Evolutionary conservation across 2,888 invertebrate species (phyloP).

Genomic region (Sminthurinus aureus): DNA sequence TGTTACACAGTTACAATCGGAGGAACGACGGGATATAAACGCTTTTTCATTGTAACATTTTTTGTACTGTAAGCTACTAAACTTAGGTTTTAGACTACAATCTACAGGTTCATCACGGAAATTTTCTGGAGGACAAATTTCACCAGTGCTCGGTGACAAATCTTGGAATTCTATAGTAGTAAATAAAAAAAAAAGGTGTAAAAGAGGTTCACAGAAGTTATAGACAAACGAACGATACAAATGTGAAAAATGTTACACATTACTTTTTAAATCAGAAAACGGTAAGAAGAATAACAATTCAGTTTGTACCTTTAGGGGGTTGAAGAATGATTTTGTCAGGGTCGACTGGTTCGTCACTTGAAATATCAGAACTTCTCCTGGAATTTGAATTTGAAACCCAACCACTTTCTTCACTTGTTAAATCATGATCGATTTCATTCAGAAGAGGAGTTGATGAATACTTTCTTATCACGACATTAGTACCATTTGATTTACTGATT

Average conservation of each 20-base stretch:
- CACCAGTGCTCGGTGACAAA: slow-evolving; percentile 33
- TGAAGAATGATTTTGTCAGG: slow-evolving; percentile 39
- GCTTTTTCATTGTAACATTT: slow-evolving; percentile 39
- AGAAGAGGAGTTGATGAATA: slow-evolving; percentile 49
- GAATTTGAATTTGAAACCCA: slow-evolving; percentile 78
- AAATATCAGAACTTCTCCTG: slow-evolving; percentile 66
- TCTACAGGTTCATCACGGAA: slow-evolving; percentile 49
- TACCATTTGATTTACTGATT: slow-evolving; percentile 35
- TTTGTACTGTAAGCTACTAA: slow-evolving; percentile 42
- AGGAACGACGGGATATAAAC: slow-evolving; percentile 34
- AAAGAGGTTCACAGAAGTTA: not conserved
- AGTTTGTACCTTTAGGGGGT: slow-evolving; percentile 45
- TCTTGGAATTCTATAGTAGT: slow-evolving; percentile 46
- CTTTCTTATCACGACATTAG: slow-evolving; percentile 43
- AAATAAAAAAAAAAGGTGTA: not conserved
- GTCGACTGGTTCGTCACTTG: slow-evolving; percentile 60
- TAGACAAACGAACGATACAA: no score
- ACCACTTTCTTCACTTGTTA: slow-evolving; percentile 79
- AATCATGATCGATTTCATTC: slow-evolving; percentile 42
- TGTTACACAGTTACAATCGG: slow-evolving; percentile 44
- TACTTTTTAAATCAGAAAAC: no score
- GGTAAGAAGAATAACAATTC: no score
- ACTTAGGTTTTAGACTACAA: slow-evolving; percentile 36
- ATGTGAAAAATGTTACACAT: no score
- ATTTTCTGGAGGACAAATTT: slow-evolving; percentile 45